Evolutionary conservation across 2,113 vertebrate genomes (phyloP).

Genomic region (Poecile atricapillus): DNA sequence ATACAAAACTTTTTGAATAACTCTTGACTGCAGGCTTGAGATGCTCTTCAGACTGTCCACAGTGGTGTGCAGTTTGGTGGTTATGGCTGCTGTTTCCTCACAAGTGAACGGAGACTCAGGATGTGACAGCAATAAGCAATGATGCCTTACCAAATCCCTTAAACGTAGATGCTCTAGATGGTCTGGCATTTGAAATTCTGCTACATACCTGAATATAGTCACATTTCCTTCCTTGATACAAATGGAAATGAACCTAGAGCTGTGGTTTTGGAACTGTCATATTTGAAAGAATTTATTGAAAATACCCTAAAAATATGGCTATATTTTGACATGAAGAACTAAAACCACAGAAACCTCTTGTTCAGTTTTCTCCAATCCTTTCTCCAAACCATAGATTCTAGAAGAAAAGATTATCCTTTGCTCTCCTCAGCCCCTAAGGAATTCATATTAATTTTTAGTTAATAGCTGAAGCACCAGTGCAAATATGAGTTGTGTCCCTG

Average conservation of each 20-base stretch:
- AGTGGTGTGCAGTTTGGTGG: neutral
- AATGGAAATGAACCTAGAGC: neutral
- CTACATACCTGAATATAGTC: neutral
- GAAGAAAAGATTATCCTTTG: neutral
- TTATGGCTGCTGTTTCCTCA: neutral
- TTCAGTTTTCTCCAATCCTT: neutral
- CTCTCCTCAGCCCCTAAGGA: neutral
- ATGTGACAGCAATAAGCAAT: neutral
- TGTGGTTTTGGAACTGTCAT: neutral
- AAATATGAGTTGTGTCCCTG: neutral
- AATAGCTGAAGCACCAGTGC: neutral
- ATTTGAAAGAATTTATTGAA: neutral
- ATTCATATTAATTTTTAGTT: neutral
- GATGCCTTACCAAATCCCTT: neutral
- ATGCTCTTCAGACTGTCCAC: neutral
- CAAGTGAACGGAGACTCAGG: neutral
- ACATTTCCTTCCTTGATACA: neutral
- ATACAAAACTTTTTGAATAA: slow-evolving; percentile 5
- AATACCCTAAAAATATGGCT: neutral
- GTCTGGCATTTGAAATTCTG: neutral
- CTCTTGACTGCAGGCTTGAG: neutral
- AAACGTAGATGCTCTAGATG: neutral
- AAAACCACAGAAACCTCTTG: neutral
- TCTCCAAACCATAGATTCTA: neutral
- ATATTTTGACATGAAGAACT: neutral